Evolutionary conservation across 2,888 invertebrate genomes (phyloP).

Genomic region (Abrostola tripartita): DNA sequence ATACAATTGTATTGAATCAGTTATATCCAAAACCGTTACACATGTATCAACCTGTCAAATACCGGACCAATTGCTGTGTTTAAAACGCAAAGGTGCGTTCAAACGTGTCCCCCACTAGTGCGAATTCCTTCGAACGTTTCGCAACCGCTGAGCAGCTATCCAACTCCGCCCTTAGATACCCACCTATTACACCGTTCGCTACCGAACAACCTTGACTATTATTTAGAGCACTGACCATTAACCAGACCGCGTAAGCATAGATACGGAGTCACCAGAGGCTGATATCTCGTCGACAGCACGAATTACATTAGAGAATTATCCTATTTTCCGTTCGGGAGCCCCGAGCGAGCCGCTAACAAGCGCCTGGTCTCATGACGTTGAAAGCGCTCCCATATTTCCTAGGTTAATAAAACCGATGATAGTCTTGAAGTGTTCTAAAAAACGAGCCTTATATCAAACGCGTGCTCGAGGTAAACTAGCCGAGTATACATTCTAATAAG

Average conservation of each 20-base stretch:
- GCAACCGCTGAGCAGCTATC: slow-evolving; percentile 65
- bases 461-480: slow-evolving; percentile 62
- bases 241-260: slow-evolving; percentile 70
- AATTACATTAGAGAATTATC: slow-evolving; percentile 81
- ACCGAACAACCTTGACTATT: slow-evolving; percentile 85
- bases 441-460: slow-evolving; percentile 74
- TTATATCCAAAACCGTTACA: slow-evolving; percentile 53
- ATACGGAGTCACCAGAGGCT: slow-evolving; percentile 79
- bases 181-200: slow-evolving; percentile 84
- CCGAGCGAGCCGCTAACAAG: slow-evolving; percentile 75
- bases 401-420: slow-evolving; percentile 80
- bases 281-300: slow-evolving; percentile 81
- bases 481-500: slow-evolving; percentile 85
- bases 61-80: slow-evolving; percentile 83
- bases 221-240: slow-evolving; percentile 75
- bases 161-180: slow-evolving; percentile 81
- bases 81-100: slow-evolving; percentile 73
- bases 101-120: slow-evolving; percentile 77
- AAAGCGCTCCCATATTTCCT: slow-evolving; percentile 77
- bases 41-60: slow-evolving; percentile 85
- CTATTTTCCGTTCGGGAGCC: slow-evolving; percentile 76
- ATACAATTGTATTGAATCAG: slow-evolving; percentile 68
- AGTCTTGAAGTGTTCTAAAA: slow-evolving; percentile 77
- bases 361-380: slow-evolving; percentile 67
- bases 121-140: slow-evolving; percentile 75